Evolutionary conservation across 2,113 vertebrate species (phyloP), one percentile per base, ranked within the genome.

Genomic region (Engraulis encrasicolus): DNA sequence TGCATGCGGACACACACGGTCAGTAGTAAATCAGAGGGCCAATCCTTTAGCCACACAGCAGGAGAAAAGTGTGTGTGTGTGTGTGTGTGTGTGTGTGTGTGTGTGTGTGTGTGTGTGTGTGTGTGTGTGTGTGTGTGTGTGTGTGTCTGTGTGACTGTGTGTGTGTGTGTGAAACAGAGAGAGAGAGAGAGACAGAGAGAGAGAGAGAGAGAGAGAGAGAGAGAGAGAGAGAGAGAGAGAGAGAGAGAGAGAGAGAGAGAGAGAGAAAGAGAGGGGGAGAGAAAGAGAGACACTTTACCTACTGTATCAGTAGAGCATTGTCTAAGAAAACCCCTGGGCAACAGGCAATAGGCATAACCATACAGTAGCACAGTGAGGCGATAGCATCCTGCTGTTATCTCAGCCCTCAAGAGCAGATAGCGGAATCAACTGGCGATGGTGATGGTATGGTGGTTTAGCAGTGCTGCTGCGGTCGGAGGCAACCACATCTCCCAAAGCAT

Each of bases 1-100:
- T 27, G 23, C 23, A 86, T 79, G 82, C 49, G 66, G 61, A 23
- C 78, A 78, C 82, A 45, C 83, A 87, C 89, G 85, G 89, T 86
- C 86, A 88, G 71, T 18, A 66, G 58, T 82, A 84, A 81, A 54
- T 85, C 84, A 80, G 50, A 61, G 52, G 45, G 45, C 19, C 27
- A 14, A 34, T 23, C 12, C 34, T 71, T 45, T 45, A 45, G 66
- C 12, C 66, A 34, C 66, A 74, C n/a, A 27, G 23, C 2, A 50
- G 20, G 31, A 74, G 40, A 14, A 58, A 17, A 17, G 17, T 74
- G 50, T 45, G 50, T 20, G 38, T 20, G 78, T 79, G 50, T 49
- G 49, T 54, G 50, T 78, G 48, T 84, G 49, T 66, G 80, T 31
- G 50, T 82, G 61, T 19, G 49, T 20, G 19, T 83, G 79, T 50